Evolutionary conservation across 2,888 invertebrate species (phyloP).

Genomic region (Caenorhabditis imperialis): DNA sequence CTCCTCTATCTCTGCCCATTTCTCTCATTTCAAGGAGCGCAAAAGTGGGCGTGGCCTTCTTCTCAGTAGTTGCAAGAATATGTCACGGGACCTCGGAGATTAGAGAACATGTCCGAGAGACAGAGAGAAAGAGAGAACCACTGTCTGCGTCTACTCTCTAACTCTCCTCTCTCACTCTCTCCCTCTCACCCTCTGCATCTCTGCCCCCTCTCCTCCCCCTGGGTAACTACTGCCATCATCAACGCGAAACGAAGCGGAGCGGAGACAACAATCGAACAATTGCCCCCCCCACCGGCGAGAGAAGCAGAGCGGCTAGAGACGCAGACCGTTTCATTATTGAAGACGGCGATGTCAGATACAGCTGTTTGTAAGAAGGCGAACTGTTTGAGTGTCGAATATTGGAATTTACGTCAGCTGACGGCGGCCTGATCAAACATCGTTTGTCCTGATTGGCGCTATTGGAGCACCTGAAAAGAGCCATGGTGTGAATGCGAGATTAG

Average conservation of each 20-base stretch:
- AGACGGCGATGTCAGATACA: slow-evolving; percentile 13
- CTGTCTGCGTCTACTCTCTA: slow-evolving; percentile 7
- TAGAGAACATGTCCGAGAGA: slow-evolving; percentile 9
- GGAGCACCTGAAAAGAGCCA: too few relatives aligned
- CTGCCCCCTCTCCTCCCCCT: not conserved
- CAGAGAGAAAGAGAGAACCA: not conserved
- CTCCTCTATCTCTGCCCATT: not conserved
- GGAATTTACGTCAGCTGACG: slow-evolving; percentile 19
- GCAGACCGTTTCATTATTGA: too few relatives aligned
- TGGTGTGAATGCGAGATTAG: too few relatives aligned
- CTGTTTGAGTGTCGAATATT: not conserved
- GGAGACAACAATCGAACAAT: too few relatives aligned
- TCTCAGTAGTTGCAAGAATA: not conserved
- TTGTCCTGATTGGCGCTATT: too few relatives aligned
- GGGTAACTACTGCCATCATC: slow-evolving; percentile 48
- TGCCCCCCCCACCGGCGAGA: too few relatives aligned
- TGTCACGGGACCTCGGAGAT: slow-evolving; percentile 6
- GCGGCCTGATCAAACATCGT: slow-evolving; percentile 13
- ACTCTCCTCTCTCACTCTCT: slow-evolving; percentile 6
- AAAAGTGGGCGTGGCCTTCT: slow-evolving; percentile 1
- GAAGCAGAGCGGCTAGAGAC: not conserved
- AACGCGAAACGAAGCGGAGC: not conserved
- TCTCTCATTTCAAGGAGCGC: not conserved
- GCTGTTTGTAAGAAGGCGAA: slow-evolving; percentile 21
- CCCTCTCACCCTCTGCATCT: slow-evolving; percentile 13